Evolutionary conservation across 1,140 invertebrate genomes (phyloP), one percentile per base, ranked within the genome.

Genomic region (Halictus rubicundus): DNA sequence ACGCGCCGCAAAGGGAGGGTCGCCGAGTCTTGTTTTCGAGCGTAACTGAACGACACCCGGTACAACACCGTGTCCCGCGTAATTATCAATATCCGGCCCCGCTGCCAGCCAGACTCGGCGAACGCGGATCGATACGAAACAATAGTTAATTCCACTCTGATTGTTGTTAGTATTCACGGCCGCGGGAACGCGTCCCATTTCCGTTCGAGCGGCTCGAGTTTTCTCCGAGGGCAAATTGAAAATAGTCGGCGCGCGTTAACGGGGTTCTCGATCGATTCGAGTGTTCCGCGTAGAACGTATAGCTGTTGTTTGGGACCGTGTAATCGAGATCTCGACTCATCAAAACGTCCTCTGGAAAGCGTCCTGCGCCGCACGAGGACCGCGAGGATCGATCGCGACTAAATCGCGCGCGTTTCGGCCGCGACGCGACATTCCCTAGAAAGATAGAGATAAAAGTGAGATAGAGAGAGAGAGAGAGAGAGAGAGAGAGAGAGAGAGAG

Each of bases 61-160:
- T n/a, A 46, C 5, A 49, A 60, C 39, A 8, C 23, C 25, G 0
- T n/a, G 21, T 60, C 4, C 27, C 54, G 54, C 46, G 68, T 64
- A 64, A 73, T 79, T 79, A 79, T 79, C 52, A 59, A 73, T 79
- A 72, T 79, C 46, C 61, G 5, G 49, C 7, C 37, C 9, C 37
- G 21, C 23, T 72, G 77, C 32, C 42, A 52, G 21, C 57, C 32
- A 52, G 32, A 64, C n/a, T 16, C 61, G 25, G 37, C 49, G 73
- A 60, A 60, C 10, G 1, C 10, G 19, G 75, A 59, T 79, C 77
- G 70, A 72, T 66, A 37, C 42, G 63, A 27, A 73, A 66, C 70
- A 66, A 73, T 54, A 27, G 52, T 79, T 74, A 74, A 73, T 74
- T 65, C 42, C 52, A 65, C 23, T 52, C 25, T 49, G 27, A 74